Conservation (phyloP, 2,888 invertebrate genomes). For the Zhuqinia jingwanae region DNA sequence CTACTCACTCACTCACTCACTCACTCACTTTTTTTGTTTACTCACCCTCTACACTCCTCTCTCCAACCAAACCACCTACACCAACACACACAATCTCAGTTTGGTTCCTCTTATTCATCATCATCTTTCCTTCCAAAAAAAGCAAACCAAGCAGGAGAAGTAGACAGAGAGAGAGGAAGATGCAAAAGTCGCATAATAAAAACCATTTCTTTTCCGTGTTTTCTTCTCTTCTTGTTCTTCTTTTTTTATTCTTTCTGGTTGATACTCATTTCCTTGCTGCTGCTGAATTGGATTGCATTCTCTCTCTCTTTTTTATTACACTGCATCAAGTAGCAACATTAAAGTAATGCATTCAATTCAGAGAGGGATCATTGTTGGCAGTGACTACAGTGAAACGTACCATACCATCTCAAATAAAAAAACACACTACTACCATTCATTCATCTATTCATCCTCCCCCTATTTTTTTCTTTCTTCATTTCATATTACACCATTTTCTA, state of each 20-base stretch:
- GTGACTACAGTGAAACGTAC: background rate
- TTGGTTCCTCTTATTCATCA: constrained; percentile 9
- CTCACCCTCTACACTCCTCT: constrained; percentile 11
- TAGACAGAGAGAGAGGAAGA: constrained; percentile 25
- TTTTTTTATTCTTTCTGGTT: background rate
- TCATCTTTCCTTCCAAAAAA: background rate
- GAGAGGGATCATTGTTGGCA: constrained; percentile 41
- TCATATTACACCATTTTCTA: constrained; percentile 2
- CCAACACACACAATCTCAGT: no score
- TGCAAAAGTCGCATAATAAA: constrained; percentile 46
- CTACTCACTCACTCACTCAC: no score
- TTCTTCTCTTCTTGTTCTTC: no score
- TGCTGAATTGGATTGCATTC: constrained; percentile 39
- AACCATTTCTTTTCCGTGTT: constrained; percentile 23
- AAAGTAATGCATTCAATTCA: constrained; percentile 24
- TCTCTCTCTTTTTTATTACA: constrained; percentile 33
- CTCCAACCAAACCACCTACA: no score
- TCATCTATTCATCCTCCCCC: constrained; percentile 41
- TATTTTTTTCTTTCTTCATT: constrained; percentile 10
- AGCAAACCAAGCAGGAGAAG: background rate
- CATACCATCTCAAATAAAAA: no score
- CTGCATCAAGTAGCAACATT: constrained; percentile 18
- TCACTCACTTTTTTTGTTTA: constrained; percentile 22
- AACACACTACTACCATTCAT: no score
- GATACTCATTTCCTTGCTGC: background rate